Evolutionary conservation across 2,888 invertebrate species (phyloP).

Genomic region (Stomorhina lunata): DNA sequence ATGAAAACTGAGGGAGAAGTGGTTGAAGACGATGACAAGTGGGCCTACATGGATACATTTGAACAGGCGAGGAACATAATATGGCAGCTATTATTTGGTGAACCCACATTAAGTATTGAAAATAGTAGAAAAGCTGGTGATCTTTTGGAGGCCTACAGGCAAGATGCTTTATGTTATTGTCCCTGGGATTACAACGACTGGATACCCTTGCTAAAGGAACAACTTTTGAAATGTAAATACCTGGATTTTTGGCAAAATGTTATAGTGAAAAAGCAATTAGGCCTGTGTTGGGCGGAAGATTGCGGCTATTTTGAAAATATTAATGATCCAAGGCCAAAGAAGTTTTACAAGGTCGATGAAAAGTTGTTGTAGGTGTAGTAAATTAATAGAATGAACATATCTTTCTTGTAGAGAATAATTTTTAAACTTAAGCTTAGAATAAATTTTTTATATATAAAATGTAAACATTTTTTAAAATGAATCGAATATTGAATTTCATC

Average conservation of each 20-base stretch:
- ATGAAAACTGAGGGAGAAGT: constrained; percentile 68
- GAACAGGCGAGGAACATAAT: constrained; percentile 56
- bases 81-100: constrained; percentile 68
- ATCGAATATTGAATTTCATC: too few species aligned
- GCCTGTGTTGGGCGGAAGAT: constrained; percentile 74
- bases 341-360: constrained; percentile 73
- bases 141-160: constrained; percentile 74
- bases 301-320: constrained; percentile 74
- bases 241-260: constrained; percentile 76
- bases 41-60: constrained; percentile 61
- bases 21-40: constrained; percentile 69
- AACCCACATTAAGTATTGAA: constrained; percentile 17
- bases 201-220: constrained; percentile 75
- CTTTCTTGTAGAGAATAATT: too few species aligned
- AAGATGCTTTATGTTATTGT: constrained; percentile 76
- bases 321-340: constrained; percentile 69
- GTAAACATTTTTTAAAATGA: too few species aligned
- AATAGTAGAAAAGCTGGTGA: constrained; percentile 68
- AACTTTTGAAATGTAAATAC: constrained; percentile 71
- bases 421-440: too few species aligned
- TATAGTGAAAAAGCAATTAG: constrained; percentile 73
- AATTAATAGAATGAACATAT: too few species aligned
- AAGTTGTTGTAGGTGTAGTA: too few species aligned
- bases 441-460: too few species aligned
- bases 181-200: constrained; percentile 76